Evolutionary conservation across 2,797 vertebrate species (phyloP).

Genomic region (Hoplostethus atlanticus): DNA sequence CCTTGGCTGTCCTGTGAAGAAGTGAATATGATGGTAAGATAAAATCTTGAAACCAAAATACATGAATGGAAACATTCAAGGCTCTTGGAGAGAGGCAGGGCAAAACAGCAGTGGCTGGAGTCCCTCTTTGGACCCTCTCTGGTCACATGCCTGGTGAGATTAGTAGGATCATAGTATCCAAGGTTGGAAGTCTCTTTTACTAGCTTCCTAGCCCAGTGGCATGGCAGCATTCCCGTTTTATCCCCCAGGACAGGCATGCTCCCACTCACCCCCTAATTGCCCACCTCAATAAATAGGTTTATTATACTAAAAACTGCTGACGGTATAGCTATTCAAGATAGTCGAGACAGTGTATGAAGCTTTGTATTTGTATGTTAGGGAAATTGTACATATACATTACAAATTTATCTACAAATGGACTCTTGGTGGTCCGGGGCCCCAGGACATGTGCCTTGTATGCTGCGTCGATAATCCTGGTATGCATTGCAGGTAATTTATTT

Average conservation of each 20-base stretch:
- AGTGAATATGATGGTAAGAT: neutral
- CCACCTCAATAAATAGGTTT: too few species aligned
- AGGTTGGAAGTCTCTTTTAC: constrained; percentile 31
- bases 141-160: constrained; percentile 56
- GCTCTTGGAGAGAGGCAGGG: neutral
- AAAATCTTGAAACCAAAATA: neutral
- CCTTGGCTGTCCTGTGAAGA: constrained; percentile 7
- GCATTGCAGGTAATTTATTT: too few species aligned
- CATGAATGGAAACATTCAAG: constrained; percentile 14
- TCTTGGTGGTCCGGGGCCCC: too few species aligned
- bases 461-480: too few species aligned
- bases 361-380: too few species aligned
- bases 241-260: constrained; percentile 11
- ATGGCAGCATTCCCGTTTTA: constrained; percentile 55
- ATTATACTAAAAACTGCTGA: too few species aligned
- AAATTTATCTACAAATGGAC: too few species aligned
- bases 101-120: constrained; percentile 28
- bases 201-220: constrained; percentile 35
- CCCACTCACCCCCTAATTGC: too few species aligned
- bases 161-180: constrained; percentile 14
- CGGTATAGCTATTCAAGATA: too few species aligned
- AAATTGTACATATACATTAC: too few species aligned
- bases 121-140: constrained; percentile 44
- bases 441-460: too few species aligned
- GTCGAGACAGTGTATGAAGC: too few species aligned